Evolutionary conservation across 2,797 vertebrate genomes (phyloP).

Genomic region (Microctenopoma lineatum): DNA sequence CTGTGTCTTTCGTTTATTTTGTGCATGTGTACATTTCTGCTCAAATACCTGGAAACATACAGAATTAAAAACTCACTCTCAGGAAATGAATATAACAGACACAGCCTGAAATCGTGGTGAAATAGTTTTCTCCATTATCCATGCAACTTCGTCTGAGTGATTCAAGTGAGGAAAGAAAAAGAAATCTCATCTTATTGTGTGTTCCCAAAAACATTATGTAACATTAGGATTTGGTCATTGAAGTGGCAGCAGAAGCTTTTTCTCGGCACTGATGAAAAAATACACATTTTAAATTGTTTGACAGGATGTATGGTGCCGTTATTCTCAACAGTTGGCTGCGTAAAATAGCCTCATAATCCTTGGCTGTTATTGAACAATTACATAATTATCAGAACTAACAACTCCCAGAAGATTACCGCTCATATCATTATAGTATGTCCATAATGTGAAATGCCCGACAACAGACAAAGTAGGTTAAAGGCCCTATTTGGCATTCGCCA

Average conservation of each 20-base stretch:
- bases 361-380: slow-evolving; percentile 41
- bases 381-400: slow-evolving; percentile 59
- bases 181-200: not conserved
- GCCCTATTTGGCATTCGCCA: slow-evolving; percentile 22
- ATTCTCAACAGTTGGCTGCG: slow-evolving; percentile 34
- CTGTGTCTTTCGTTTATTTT: not conserved
- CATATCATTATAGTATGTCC: slow-evolving; percentile 43
- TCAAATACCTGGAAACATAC: not conserved
- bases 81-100: not conserved
- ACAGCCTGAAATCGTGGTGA: not conserved
- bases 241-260: slow-evolving; percentile 14
- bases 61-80: too few species aligned
- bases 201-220: slow-evolving; percentile 6
- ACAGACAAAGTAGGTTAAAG: slow-evolving; percentile 21
- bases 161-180: not conserved
- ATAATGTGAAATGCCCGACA: slow-evolving; percentile 27
- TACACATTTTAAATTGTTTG: slow-evolving; percentile 27
- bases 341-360: slow-evolving; percentile 55
- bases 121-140: not conserved
- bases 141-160: not conserved
- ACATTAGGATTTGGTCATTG: slow-evolving; percentile 2
- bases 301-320: slow-evolving; percentile 28
- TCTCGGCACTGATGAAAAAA: slow-evolving; percentile 24
- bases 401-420: slow-evolving; percentile 48
- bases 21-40: not conserved